Conservation (phyloP, 1,140 invertebrate genomes). For the Drosophila ambigua region DNA sequence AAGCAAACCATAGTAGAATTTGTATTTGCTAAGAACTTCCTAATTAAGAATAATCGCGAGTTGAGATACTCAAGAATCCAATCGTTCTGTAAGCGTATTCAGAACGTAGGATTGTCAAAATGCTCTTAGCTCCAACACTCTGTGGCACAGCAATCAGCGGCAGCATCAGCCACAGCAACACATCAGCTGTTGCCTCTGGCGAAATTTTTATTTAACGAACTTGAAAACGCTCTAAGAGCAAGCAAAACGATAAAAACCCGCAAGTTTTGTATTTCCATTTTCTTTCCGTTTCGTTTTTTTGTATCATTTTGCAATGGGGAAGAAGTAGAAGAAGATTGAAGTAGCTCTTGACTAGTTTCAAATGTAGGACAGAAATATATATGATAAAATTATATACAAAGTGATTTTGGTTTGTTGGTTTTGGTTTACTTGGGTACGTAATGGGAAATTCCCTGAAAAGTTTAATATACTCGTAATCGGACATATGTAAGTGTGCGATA, state of each 20-base stretch:
- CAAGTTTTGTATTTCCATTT: slow-evolving; percentile 31
- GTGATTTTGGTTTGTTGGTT: slow-evolving; percentile 12
- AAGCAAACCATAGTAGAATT: no score
- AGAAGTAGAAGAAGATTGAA: no score
- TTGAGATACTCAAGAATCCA: no score
- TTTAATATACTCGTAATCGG: not conserved
- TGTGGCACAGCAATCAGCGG: slow-evolving; percentile 12
- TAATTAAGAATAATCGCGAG: no score
- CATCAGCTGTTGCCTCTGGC: slow-evolving; percentile 64
- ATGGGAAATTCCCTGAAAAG: slow-evolving; percentile 35
- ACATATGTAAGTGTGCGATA: no score
- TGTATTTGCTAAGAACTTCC: no score
- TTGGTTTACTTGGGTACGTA: slow-evolving; percentile 31
- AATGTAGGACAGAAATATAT: not conserved
- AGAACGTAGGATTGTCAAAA: slow-evolving; percentile 9
- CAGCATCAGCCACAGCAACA: slow-evolving; percentile 19
- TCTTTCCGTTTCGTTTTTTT: slow-evolving; percentile 17
- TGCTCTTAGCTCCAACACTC: slow-evolving; percentile 31
- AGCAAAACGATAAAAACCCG: slow-evolving; percentile 50
- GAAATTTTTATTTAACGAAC: slow-evolving; percentile 60
- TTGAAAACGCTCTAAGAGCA: slow-evolving; percentile 59
- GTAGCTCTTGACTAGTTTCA: not conserved
- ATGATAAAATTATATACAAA: not conserved
- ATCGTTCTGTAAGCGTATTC: not conserved
- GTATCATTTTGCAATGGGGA: slow-evolving; percentile 10